Base-by-base conservation (phyloP, 2,113 vertebrate species). In the Nanger granti region DNA sequence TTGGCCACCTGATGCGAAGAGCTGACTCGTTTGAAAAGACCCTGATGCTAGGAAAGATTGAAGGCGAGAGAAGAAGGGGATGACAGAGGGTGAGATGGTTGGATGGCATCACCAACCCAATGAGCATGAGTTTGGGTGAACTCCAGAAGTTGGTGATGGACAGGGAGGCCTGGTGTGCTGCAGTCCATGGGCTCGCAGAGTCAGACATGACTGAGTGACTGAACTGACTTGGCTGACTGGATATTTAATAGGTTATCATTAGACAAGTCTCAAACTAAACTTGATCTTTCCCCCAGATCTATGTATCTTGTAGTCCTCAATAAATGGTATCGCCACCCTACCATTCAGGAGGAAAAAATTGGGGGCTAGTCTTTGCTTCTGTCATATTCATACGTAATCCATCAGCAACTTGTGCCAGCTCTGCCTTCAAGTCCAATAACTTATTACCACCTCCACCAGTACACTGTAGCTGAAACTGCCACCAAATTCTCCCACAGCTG, bases 71-170 rank as follows among this genome's bases (percentile, higher is more conserved):
- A 22, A 73, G 69, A 73, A 73, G 69, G 5, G 69, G 2, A 41
- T 0, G 5, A 73, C 20, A 24, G n/a, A 73, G 20, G n/a, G 41
- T 41, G n/a, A 73, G 20, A 73, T 41, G n/a, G 10, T 12, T 41
- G n/a, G n/a, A 73, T 73, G n/a, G n/a, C n/a, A 41, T 1, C 8
- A 73, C n/a, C 0, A 0, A 73, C 10, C 22, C n/a, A 73, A 24
- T 3, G n/a, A 5, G 1, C 10, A 24, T 73, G 69, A 41, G n/a
- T 73, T 7, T 73, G 10, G 13, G 69, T 73, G 10, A 73, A 24
- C 10, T 73, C 69, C n/a, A 24, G 20, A 24, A 73, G 69, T 73
- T 41, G 69, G 69, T 41, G 69, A 73, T 73, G 69, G 69, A 73
- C 69, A 24, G n/a, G n/a, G 20, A 73, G 20, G 69, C n/a, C n/a